These are phyloP conservation scores for Drosophila lacteicornis DNA, from an alignment of 1,140 invertebrate genomes.

Conservation along the genomic window DNA sequence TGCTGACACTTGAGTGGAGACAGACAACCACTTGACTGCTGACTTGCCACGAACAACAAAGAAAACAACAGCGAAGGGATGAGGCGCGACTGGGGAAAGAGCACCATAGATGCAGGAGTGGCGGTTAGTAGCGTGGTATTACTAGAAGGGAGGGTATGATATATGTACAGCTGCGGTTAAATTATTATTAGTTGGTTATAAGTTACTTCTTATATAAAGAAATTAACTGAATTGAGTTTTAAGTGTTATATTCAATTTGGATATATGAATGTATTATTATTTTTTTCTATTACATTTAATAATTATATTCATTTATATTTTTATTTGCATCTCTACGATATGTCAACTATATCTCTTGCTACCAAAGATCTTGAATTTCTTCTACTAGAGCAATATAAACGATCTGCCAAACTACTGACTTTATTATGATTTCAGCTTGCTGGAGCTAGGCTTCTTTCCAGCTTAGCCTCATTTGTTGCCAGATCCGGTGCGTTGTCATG, in stretches of 20 bases:
- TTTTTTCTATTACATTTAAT: no score
- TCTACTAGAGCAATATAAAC: no score
- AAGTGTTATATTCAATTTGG: no score
- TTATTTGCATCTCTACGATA: no score
- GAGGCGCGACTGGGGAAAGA: slow-evolving; percentile 20
- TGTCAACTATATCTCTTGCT: no score
- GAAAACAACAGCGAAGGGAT: slow-evolving; percentile 42
- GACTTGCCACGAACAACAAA: slow-evolving; percentile 49
- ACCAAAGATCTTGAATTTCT: no score
- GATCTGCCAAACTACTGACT: no score
- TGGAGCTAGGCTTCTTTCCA: no score
- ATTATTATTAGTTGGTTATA: not conserved
- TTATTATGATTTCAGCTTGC: not conserved
- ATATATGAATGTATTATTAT: no score
- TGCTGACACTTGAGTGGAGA: slow-evolving; percentile 78
- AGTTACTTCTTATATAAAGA: no score
- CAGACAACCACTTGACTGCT: slow-evolving; percentile 77
- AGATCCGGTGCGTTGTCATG: slow-evolving; percentile 12
- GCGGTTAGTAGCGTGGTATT: not conserved
- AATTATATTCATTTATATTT: no score
- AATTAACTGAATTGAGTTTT: no score
- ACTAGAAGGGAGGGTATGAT: not conserved
- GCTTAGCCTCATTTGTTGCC: not conserved
- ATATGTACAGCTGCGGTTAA: slow-evolving; percentile 1
- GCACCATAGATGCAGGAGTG: not conserved